Evolutionary conservation across 2,888 invertebrate species (phyloP).

Genomic region (Agrotis exclamationis): DNA sequence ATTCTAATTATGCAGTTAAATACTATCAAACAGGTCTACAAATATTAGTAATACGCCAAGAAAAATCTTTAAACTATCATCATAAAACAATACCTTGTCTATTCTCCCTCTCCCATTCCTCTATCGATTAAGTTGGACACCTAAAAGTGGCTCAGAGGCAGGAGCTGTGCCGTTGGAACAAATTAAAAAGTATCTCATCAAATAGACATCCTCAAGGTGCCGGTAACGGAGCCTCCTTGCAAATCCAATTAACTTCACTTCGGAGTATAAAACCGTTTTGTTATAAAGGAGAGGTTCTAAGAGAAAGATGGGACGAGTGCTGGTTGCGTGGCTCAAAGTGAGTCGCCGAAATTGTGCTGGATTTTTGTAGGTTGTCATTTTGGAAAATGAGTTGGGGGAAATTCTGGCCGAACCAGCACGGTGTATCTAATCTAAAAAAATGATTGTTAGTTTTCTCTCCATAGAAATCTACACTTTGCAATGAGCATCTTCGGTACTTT

Average conservation of each 20-base stretch:
- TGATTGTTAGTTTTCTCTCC: too few species aligned
- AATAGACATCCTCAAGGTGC: conserved; percentile 27
- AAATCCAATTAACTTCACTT: conserved; percentile 42
- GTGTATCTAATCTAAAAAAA: too few species aligned
- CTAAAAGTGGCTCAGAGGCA: not conserved
- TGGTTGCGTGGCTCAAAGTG: not conserved
- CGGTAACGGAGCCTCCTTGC: conserved; percentile 17
- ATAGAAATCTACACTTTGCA: too few species aligned
- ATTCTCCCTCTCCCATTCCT: not conserved
- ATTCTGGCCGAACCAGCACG: too few species aligned
- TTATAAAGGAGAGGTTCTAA: not conserved
- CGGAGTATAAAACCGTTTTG: not conserved
- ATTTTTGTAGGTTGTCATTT: too few species aligned
- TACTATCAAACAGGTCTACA: too few species aligned
- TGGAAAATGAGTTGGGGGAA: too few species aligned
- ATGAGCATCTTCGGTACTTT: too few species aligned
- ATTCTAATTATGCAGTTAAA: too few species aligned
- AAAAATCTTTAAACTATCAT: too few species aligned
- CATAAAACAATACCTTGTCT: not conserved
- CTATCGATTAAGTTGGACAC: conserved; percentile 3
- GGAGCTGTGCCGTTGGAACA: conserved; percentile 10
- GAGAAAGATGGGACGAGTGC: not conserved
- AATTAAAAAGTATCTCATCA: conserved; percentile 41
- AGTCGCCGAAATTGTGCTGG: not conserved
- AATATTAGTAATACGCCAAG: too few species aligned